phyloP scores from a whole-genome alignment of 2,888 invertebrate species.

The Celastrina argiolus region DNA sequence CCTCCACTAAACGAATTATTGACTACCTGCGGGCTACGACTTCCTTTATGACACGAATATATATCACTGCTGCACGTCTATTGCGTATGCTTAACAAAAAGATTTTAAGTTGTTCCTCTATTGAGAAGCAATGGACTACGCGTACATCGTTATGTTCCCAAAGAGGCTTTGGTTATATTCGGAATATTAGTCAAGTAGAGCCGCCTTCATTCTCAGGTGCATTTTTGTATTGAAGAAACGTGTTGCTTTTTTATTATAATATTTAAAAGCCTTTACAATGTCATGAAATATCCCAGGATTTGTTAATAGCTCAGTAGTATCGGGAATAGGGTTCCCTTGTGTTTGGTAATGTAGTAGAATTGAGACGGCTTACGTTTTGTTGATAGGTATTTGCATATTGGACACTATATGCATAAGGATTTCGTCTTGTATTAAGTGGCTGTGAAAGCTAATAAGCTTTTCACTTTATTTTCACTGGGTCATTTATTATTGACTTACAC shows the following conservation, averaged over 20 bases:
- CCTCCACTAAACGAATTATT: conserved; percentile 76
- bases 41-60: conserved; percentile 42
- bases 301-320: conserved; percentile 65
- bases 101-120: background rate
- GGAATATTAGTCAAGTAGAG: conserved; percentile 73
- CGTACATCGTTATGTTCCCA: conserved; percentile 33
- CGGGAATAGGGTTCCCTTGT: conserved; percentile 40
- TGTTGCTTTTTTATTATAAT: conserved; percentile 63
- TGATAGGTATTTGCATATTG: background rate
- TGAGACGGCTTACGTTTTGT: background rate
- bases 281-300: conserved; percentile 66
- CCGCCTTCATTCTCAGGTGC: conserved; percentile 78
- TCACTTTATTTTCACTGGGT: too few species aligned
- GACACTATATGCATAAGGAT: background rate
- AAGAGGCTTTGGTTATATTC: conserved; percentile 64
- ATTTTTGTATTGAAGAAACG: conserved; percentile 74
- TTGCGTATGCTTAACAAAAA: conserved; percentile 35
- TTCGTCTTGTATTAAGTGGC: background rate
- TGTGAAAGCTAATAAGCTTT: too few species aligned
- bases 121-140: conserved; percentile 38
- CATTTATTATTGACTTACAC: too few species aligned
- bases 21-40: conserved; percentile 60
- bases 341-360: background rate
- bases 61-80: conserved; percentile 35
- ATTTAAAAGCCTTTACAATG: conserved; percentile 65